These are phyloP conservation scores for Spongia lamella DNA, from an alignment of 37 sponge, comb jelly and placozoan species.

Conservation along the genomic window DNA sequence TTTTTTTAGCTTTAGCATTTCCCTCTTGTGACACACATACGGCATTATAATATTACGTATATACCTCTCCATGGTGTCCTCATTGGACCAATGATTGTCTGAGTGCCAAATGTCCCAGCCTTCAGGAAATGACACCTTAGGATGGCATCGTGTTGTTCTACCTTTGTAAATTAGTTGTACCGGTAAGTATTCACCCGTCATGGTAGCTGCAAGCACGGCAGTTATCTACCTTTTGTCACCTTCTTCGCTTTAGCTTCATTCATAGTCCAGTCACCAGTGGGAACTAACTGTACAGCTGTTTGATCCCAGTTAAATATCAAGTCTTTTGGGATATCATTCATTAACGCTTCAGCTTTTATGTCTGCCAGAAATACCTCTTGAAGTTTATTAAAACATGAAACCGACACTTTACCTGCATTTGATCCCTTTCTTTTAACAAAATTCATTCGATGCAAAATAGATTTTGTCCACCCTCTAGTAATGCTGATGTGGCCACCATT, in stretches of 20 bases:
- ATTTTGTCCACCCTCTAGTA: no score
- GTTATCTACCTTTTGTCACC: no score
- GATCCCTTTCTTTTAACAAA: no score
- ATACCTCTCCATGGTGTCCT: background rate
- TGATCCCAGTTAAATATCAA: no score
- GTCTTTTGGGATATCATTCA: no score
- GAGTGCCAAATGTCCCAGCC: constrained; percentile 26
- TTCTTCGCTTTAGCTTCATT: background rate
- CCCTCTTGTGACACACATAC: background rate
- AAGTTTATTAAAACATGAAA: no score
- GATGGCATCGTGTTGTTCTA: constrained; percentile 21
- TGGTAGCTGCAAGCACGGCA: constrained; percentile 22
- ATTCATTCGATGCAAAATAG: no score
- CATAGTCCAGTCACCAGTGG: constrained; percentile 20
- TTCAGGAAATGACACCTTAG: constrained; percentile 9
- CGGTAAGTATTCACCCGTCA: constrained; percentile 19
- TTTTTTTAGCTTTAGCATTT: background rate
- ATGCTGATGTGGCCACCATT: no score
- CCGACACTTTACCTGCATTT: no score
- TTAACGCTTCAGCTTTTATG: no score
- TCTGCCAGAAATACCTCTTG: no score
- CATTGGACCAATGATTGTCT: constrained; percentile 33
- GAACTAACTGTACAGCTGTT: constrained; percentile 18
- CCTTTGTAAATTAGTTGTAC: constrained; percentile 7
- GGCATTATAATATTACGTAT: constrained; percentile 1